A percentile compares a stretch with the other conserved stretches of the same genome.
These are phyloP conservation scores for Scatophagus argus DNA, from an alignment of 2,113 vertebrate species.

Conservation along the genomic window DNA sequence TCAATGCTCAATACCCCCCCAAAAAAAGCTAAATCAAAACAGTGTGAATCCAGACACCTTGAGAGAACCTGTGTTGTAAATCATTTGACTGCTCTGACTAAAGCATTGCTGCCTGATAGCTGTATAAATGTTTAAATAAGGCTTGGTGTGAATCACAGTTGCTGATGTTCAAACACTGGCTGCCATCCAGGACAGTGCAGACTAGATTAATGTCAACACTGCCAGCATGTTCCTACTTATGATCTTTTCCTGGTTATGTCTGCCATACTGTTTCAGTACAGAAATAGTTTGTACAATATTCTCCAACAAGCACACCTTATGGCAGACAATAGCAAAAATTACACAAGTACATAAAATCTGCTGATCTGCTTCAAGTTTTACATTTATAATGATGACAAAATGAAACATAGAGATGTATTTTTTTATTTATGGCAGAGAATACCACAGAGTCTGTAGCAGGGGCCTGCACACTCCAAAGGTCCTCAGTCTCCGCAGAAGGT, in stretches of 20 bases:
- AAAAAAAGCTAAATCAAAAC: conserved; percentile 41
- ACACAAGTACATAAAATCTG: too few relatives aligned
- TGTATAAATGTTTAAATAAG: conserved; percentile 1
- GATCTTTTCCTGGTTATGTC: not conserved
- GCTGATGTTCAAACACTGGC: not conserved
- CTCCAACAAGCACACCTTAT: not conserved
- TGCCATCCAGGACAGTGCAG: not conserved
- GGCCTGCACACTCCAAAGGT: too few relatives aligned
- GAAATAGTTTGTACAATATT: not conserved
- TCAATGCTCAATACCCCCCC: conserved; percentile 7
- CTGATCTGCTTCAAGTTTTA: too few relatives aligned
- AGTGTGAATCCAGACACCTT: conserved; percentile 12
- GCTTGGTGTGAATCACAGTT: not conserved
- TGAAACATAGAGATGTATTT: too few relatives aligned
- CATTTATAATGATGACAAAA: too few relatives aligned
- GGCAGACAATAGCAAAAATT: too few relatives aligned
- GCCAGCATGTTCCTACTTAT: not conserved
- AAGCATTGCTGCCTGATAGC: not conserved
- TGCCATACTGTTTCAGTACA: not conserved
- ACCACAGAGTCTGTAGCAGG: too few relatives aligned
- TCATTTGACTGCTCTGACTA: not conserved
- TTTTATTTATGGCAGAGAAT: too few relatives aligned
- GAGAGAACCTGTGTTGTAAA: not conserved
- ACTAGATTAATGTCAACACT: not conserved
- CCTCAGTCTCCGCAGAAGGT: too few relatives aligned